These are phyloP conservation scores for Phaonia tiefii DNA, from an alignment of 2,888 invertebrate genomes.

Conservation along the genomic window DNA sequence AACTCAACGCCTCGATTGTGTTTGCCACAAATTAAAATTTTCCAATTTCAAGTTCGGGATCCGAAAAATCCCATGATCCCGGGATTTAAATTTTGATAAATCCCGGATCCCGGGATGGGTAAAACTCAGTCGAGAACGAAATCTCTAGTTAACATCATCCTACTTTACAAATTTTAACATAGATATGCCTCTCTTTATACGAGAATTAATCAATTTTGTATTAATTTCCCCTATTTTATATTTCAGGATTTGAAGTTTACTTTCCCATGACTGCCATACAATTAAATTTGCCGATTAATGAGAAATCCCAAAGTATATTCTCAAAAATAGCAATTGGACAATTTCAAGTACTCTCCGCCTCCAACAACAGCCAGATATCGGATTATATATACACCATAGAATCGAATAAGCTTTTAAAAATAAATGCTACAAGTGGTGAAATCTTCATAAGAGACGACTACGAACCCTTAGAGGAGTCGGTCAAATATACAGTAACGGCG, in stretches of 20 bases:
- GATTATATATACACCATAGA: conserved; percentile 78
- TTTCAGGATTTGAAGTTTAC: conserved; percentile 76
- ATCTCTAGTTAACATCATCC: no score
- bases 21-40: no score
- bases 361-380: conserved; percentile 71
- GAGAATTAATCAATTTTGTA: no score
- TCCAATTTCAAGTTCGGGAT: no score
- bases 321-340: conserved; percentile 78
- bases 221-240: no score
- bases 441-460: conserved; percentile 77
- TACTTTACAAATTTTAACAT: no score
- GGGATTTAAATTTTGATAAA: no score
- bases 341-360: conserved; percentile 76
- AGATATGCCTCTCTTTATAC: no score
- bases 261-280: conserved; percentile 78
- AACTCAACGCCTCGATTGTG: no score
- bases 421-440: conserved; percentile 77
- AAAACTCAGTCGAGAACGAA: no score
- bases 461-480: conserved; percentile 67
- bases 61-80: no score
- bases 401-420: conserved; percentile 72
- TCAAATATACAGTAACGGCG: conserved; percentile 75
- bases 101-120: no score
- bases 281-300: conserved; percentile 77
- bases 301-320: conserved; percentile 78